Evolutionary conservation across 2,888 invertebrate genomes (phyloP).

Genomic region (Lepidocyrtoides sp.): DNA sequence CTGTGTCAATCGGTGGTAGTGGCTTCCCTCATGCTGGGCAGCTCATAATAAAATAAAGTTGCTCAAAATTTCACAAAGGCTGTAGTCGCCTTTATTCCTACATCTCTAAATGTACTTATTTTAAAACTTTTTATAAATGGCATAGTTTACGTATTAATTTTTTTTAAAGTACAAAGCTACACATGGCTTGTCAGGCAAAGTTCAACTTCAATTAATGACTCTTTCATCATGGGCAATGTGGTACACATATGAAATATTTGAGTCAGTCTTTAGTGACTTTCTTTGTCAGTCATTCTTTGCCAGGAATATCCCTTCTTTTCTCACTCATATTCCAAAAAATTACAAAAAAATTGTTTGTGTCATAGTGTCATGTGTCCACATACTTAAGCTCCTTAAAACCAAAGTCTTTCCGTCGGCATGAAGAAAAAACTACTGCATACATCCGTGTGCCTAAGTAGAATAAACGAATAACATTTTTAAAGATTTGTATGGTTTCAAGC

Average conservation of each 20-base stretch:
- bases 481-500: not conserved
- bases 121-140: too few relatives aligned
- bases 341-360: conserved; percentile 34
- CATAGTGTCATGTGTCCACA: conserved; percentile 46
- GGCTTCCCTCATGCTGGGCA: not conserved
- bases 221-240: too few relatives aligned
- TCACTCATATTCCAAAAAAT: not conserved
- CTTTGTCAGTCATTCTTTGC: not conserved
- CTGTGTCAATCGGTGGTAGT: not conserved
- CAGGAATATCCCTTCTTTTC: conserved; percentile 10
- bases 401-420: not conserved
- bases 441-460: too few relatives aligned
- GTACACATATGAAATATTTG: too few relatives aligned
- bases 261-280: too few relatives aligned
- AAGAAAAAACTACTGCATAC: not conserved
- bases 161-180: not conserved
- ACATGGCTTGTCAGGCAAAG: not conserved
- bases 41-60: not conserved
- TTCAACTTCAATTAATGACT: too few relatives aligned
- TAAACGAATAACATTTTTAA: too few relatives aligned
- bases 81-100: too few relatives aligned
- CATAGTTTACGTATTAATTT: conserved; percentile 12
- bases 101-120: too few relatives aligned
- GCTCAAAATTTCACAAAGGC: too few relatives aligned
- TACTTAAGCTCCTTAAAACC: conserved; percentile 35